phyloP scores from a whole-genome alignment of 2,797 vertebrate species.

The Diplodus puntazzo region DNA sequence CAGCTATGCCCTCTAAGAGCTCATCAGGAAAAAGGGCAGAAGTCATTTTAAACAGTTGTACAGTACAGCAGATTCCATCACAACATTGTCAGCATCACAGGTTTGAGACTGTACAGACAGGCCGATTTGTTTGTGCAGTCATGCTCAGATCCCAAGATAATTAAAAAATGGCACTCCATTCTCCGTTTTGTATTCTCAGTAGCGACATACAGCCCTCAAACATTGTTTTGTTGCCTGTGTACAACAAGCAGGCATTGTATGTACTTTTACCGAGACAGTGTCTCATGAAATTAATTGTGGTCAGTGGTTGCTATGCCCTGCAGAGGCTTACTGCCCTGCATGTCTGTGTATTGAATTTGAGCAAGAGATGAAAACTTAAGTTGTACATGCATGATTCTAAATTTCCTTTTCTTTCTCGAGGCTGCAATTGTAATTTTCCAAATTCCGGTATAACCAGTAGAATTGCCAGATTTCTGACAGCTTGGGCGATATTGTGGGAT shows the following conservation, averaged over 20 bases:
- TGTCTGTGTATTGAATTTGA: neutral
- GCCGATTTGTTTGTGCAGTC: constrained; percentile 1
- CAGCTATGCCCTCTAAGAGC: constrained; percentile 45
- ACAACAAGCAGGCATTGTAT: neutral
- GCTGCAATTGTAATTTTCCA: neutral
- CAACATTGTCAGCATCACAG: constrained; percentile 36
- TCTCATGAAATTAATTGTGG: neutral
- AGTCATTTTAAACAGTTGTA: constrained; percentile 26
- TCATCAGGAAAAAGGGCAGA: constrained; percentile 21
- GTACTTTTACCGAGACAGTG: neutral
- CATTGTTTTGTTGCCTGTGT: constrained; percentile 3
- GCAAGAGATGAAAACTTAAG: neutral
- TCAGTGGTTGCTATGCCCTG: neutral
- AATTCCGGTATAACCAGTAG: constrained; percentile 9
- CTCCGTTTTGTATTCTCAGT: constrained; percentile 39
- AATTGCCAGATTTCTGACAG: neutral
- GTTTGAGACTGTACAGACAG: constrained; percentile 10
- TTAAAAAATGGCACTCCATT: neutral
- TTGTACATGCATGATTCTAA: neutral
- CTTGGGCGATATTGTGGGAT: neutral
- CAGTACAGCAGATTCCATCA: constrained; percentile 47
- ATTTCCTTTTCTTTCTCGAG: neutral
- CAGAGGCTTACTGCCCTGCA: neutral
- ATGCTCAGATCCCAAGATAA: constrained; percentile 15
- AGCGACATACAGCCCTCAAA: neutral